phyloP scores from a whole-genome alignment of 2,113 vertebrate species.

The Tylochromis polylepis region DNA sequence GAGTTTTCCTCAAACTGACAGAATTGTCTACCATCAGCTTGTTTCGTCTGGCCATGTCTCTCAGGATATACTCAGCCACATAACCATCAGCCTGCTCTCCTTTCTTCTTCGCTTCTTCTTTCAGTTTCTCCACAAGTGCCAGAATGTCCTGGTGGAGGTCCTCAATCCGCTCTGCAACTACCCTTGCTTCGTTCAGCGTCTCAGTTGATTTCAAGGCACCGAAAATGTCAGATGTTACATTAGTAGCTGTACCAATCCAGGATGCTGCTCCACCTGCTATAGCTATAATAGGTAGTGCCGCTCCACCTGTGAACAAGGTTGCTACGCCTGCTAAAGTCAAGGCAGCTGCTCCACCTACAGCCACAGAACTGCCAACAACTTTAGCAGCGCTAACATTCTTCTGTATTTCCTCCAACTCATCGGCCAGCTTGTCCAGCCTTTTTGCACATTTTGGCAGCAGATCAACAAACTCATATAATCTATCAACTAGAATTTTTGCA shows the following conservation, averaged over 20 bases:
- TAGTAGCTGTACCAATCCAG: background rate
- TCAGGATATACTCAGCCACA: too few species aligned
- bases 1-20: too few species aligned
- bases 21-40: too few species aligned
- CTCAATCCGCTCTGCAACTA: background rate
- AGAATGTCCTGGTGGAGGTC: background rate
- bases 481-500: fast-evolving
- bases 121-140: too few species aligned
- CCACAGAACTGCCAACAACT: background rate
- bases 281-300: background rate
- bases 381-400: background rate
- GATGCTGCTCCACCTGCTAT: background rate
- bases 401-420: background rate
- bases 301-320: background rate
- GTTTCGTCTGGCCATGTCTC: too few species aligned
- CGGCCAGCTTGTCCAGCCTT: background rate
- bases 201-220: background rate
- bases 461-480: background rate
- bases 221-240: background rate
- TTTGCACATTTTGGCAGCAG: background rate
- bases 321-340: background rate
- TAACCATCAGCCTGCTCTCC: too few species aligned
- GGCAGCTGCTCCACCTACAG: background rate
- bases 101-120: too few species aligned
- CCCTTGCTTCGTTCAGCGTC: background rate